A percentile compares a stretch with the other conserved stretches of the same genome.
Evolutionary conservation across 2,113 vertebrate genomes (phyloP).

Genomic region (Xerus inauris): DNA sequence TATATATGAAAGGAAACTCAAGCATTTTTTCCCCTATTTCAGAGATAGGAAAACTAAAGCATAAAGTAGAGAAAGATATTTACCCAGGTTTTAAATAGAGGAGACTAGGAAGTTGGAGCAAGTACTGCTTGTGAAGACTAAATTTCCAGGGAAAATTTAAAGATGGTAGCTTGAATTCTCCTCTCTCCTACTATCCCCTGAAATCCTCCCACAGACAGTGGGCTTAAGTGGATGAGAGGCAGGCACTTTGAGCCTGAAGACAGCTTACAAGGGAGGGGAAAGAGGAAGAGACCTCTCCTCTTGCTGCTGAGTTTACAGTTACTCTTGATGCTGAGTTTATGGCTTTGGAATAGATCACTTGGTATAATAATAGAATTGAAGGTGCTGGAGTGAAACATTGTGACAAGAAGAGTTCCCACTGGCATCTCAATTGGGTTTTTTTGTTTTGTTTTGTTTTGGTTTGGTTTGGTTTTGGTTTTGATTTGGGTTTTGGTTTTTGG

Average conservation of each 20-base stretch:
- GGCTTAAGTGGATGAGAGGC: neutral
- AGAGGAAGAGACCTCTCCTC: neutral
- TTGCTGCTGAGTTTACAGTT: slow-evolving; percentile 31
- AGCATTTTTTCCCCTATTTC: neutral
- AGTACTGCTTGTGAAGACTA: neutral
- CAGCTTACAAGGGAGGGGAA: neutral
- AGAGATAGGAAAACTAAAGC: neutral
- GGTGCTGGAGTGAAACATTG: slow-evolving; percentile 25
- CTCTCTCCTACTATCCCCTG: neutral
- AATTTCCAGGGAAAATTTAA: neutral
- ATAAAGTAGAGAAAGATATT: neutral
- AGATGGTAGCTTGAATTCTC: neutral
- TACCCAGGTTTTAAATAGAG: neutral
- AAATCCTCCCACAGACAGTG: neutral
- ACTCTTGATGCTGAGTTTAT: slow-evolving; percentile 43
- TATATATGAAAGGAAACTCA: neutral
- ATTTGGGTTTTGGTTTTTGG: neutral
- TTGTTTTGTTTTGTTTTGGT: neutral
- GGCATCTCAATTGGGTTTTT: neutral
- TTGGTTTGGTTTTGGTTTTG: no score
- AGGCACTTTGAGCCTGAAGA: neutral
- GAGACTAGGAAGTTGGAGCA: neutral
- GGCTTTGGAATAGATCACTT: slow-evolving; percentile 61
- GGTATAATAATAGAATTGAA: slow-evolving; percentile 49
- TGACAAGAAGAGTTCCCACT: slow-evolving; percentile 41